Evolutionary conservation across 1,140 invertebrate genomes (phyloP), one percentile per base, ranked within the genome.

Genomic region (Pseudomyrmex flavicornis): DNA sequence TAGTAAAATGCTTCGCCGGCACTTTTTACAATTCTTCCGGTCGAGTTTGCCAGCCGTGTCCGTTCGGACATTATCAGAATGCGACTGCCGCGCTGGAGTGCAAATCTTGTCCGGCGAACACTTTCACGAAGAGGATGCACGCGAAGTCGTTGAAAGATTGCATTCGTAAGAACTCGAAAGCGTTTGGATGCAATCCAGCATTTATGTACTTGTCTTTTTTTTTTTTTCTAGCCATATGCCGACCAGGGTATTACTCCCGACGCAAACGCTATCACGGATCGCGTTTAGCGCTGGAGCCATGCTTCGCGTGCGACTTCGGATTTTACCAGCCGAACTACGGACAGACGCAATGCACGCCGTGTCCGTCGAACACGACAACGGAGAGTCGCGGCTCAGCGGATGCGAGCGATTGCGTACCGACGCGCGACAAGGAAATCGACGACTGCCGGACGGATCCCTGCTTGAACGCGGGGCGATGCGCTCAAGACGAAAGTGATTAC

Each of bases 1-100:
- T 85, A 96, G 96, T 97, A 10, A 95, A 95, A 87, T 97, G 96
- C 91, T 96, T 96, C 4, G 91, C 94, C 85, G 96, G 96, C 22
- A 96, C 96, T n/a, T 96, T 95, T 89, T 96, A 95, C 88, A 95
- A 96, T 91, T 91, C 93, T 0, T 93, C 95, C 2, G 90, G 85
- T 13, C 93, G 95, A 66, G 89, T 88, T 17, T 97, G 96, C 85
- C 93, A 95, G 61, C 92, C 95, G 20, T 97, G 96, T 90, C 91
- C 92, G 22, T 89, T 95, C 65, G 96, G 96, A 5, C 95, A 94
- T n/a, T 97, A 96, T 86, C 96, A 96, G 86, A 95, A 95, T 52
- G 62, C 91, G 54, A 92, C 95, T 61, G 96, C 96, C 48, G 95
- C 95, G 61, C 89, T 93, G 0, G 91, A 92, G 0, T 97, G 96